Percentiles rank a stretch among this genome's conserved stretches.
Evolutionary conservation across 2,888 invertebrate genomes (phyloP).

Genomic region (Orchesellides sinensis): DNA sequence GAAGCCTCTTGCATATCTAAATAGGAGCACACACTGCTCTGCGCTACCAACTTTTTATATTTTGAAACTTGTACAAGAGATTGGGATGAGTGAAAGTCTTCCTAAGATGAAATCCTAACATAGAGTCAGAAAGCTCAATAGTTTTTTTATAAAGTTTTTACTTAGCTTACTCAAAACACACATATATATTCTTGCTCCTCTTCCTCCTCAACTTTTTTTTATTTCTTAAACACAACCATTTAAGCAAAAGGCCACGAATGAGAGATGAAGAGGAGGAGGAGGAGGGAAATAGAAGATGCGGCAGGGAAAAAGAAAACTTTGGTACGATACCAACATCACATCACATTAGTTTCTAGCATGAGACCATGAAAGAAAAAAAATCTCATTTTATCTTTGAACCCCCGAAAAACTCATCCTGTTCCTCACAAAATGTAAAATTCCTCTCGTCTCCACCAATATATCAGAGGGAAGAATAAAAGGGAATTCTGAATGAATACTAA

Average conservation of each 20-base stretch:
- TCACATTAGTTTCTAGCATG: no score
- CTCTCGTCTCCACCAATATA: no score
- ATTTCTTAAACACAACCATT: neutral
- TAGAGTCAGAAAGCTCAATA: neutral
- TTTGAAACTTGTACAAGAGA: neutral
- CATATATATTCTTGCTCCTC: no score
- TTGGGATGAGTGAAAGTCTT: neutral
- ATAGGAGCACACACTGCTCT: neutral
- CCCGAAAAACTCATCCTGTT: neutral
- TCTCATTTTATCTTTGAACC: neutral
- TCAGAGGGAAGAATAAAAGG: no score
- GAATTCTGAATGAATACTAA: no score
- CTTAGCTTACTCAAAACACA: no score
- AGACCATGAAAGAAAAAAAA: no score
- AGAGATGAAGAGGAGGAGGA: neutral
- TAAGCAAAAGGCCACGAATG: no score
- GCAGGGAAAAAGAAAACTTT: neutral
- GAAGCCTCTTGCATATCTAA: conserved; percentile 65
- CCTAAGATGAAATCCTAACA: neutral
- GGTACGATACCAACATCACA: no score
- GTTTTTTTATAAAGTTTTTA: no score
- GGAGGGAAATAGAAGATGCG: neutral
- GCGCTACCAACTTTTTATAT: neutral
- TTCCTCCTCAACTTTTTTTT: neutral
- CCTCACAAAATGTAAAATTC: no score